Evolutionary conservation across 2,888 invertebrate genomes (phyloP).

Genomic region (Ophion obscuratus): DNA sequence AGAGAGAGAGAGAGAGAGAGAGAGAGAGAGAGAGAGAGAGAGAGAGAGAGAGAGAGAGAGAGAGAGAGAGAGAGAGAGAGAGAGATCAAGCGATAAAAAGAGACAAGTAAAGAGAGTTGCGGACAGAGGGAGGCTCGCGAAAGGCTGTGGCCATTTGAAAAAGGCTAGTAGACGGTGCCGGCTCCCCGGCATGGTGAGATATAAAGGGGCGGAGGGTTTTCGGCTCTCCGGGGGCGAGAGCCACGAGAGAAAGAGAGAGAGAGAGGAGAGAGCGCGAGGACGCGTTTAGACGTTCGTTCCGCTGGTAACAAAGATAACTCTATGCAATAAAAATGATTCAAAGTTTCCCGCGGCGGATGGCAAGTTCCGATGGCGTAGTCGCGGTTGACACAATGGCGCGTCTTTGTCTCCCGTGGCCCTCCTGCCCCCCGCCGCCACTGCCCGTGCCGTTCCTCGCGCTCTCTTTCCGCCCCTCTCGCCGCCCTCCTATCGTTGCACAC

Average conservation of each 20-base stretch:
- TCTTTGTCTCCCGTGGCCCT: constrained; percentile 81
- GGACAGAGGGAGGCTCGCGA: constrained; percentile 66
- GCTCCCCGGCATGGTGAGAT: constrained; percentile 44
- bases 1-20: constrained; percentile 65
- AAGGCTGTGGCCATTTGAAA: constrained; percentile 68
- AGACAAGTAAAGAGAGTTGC: constrained; percentile 14
- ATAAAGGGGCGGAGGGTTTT: constrained; percentile 60
- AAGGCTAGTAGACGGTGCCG: constrained; percentile 40
- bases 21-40: constrained; percentile 69
- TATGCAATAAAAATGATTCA: constrained; percentile 85
- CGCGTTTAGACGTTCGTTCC: constrained; percentile 83
- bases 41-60: constrained; percentile 65
- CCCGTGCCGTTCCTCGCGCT: constrained; percentile 67
- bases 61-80: constrained; percentile 68
- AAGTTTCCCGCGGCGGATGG: constrained; percentile 84
- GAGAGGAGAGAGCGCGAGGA: constrained; percentile 76
- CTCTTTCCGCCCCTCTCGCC: constrained; percentile 67
- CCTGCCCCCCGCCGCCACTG: constrained; percentile 63
- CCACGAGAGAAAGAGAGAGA: constrained; percentile 65
- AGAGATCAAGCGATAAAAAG: constrained; percentile 31
- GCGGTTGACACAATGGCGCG: constrained; percentile 83
- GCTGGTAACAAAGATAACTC: constrained; percentile 84
- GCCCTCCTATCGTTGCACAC: constrained; percentile 55
- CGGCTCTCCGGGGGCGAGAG: constrained; percentile 32
- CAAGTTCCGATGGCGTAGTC: constrained; percentile 83